phyloP scores from a whole-genome alignment of 1,140 invertebrate species.

The Leptinotarsa undecemlineata region DNA sequence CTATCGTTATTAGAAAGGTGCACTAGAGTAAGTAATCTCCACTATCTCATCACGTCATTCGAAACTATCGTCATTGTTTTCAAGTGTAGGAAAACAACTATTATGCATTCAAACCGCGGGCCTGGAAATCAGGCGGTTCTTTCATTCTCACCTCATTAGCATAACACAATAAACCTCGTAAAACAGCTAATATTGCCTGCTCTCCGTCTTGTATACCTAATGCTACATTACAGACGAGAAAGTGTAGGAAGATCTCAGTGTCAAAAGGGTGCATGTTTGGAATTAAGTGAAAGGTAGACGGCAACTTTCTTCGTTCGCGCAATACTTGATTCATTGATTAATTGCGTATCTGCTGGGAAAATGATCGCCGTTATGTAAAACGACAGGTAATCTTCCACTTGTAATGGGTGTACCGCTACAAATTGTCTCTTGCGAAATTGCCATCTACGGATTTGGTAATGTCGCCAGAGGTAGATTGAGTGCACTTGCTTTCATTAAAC shows the following conservation, averaged over 20 bases:
- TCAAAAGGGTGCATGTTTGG: constrained; percentile 5
- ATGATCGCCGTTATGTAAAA: background rate
- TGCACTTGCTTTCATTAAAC: too few species aligned
- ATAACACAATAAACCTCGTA: constrained; percentile 6
- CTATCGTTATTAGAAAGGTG: too few species aligned
- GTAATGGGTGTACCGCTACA: background rate
- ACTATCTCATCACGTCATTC: too few species aligned
- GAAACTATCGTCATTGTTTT: too few species aligned
- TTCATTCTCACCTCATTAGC: background rate
- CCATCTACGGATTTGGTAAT: background rate
- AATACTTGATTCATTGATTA: background rate
- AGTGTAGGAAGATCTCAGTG: background rate
- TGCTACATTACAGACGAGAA: background rate
- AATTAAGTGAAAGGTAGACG: constrained; percentile 8
- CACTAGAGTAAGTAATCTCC: too few species aligned
- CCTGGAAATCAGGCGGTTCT: background rate
- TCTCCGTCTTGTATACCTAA: background rate
- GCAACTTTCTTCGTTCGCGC: background rate
- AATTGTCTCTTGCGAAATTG: background rate
- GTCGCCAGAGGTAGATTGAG: background rate
- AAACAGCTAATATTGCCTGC: background rate
- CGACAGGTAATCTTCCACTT: background rate
- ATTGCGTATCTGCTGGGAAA: background rate
- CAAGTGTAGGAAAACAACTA: background rate
- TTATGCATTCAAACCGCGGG: background rate